Evolutionary conservation across 30 jellyfish, hydroid and myxozoan genomes (phyloP).

Genomic region (Nemopilema nomurai): DNA sequence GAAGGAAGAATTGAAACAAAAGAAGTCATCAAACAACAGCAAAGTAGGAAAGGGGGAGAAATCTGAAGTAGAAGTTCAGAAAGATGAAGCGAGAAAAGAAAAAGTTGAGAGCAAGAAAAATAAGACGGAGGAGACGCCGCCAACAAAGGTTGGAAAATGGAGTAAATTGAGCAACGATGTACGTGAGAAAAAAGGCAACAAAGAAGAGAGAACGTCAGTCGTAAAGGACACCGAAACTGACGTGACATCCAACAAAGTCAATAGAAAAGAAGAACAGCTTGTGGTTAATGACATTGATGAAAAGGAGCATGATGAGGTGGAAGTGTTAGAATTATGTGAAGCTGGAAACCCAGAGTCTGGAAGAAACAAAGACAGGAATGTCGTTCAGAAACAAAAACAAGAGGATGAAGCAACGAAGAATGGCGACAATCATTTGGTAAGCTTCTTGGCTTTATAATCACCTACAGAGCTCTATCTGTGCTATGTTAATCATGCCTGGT

Average conservation of each 20-base stretch:
- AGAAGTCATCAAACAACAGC: neutral
- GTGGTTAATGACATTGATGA: neutral
- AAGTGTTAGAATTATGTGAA: neutral
- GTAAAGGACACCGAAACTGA: neutral
- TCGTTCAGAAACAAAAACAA: neutral
- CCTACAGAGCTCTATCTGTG: too few species aligned
- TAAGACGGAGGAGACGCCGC: neutral
- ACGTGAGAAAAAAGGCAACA: neutral
- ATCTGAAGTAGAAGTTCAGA: neutral
- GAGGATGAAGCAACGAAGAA: neutral
- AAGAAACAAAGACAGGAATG: neutral
- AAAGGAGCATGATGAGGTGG: neutral
- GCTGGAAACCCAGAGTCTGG: neutral
- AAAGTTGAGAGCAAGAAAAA: neutral
- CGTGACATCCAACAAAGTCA: neutral
- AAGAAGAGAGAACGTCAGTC: neutral
- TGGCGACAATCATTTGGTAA: neutral
- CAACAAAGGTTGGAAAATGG: neutral
- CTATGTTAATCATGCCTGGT: too few species aligned
- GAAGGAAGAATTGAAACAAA: neutral
- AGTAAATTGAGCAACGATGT: neutral
- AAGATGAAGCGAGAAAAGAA: neutral
- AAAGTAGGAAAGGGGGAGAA: neutral
- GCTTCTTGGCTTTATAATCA: neutral
- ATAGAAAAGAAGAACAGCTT: neutral